These are phyloP conservation scores for Cosmia pyralina DNA, from an alignment of 2,888 invertebrate species.

Conservation along the genomic window DNA sequence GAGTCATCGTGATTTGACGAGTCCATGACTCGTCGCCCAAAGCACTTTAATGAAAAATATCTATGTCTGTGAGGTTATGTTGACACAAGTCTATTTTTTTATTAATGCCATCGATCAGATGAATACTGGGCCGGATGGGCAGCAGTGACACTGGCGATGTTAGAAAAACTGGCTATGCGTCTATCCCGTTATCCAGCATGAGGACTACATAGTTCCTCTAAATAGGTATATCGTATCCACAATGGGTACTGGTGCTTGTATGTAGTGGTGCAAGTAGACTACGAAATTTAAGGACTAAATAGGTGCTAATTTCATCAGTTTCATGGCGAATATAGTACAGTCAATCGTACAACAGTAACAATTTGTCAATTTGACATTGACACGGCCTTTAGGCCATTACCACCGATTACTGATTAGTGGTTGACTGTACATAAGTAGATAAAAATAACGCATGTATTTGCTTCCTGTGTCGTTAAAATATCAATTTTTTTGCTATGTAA, in stretches of 20 bases:
- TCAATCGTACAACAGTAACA: not conserved
- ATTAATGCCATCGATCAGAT: not conserved
- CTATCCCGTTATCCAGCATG: conserved; percentile 28
- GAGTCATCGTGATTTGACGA: too few species aligned
- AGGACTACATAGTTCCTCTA: not conserved
- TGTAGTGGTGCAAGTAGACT: not conserved
- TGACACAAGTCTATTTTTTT: not conserved
- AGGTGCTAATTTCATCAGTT: too few species aligned
- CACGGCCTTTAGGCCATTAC: not conserved
- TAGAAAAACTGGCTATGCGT: conserved; percentile 28
- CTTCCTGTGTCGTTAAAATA: not conserved
- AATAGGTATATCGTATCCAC: not conserved
- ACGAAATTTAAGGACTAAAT: not conserved
- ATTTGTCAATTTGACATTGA: not conserved
- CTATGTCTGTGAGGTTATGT: not conserved
- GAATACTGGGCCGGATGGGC: conserved; percentile 31
- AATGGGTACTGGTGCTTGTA: not conserved
- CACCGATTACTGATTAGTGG: too few species aligned
- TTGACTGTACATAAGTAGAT: not conserved
- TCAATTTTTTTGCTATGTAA: not conserved
- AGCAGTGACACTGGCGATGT: conserved; percentile 13
- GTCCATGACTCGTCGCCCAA: not conserved
- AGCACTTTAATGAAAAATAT: too few species aligned
- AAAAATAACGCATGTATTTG: not conserved
- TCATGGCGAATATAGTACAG: not conserved